Evolutionary conservation across 2,797 vertebrate genomes (phyloP), one percentile per base, ranked within the genome.

Genomic region (Rallus crepitans): DNA sequence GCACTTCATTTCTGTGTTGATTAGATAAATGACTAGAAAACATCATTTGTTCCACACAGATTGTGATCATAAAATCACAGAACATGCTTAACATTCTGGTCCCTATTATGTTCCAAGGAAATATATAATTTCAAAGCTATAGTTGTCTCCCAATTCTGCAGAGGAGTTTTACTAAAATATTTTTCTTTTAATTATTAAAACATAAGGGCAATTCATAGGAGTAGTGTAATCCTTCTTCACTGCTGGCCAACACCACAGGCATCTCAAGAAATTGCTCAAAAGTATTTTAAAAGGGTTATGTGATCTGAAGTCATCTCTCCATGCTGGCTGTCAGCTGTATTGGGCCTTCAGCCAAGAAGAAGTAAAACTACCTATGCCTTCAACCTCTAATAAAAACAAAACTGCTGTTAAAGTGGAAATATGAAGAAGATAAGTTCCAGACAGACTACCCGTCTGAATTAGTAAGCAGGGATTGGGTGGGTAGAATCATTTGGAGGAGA

Each of bases 101-200:
- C 3, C 6, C 9, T 82, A 2, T 53, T 57, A 57, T 1, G 0
- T 80, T 92, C 50, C 39, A 77, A 87, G 82, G 25, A 78, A 77
- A 71, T 64, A 66, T 2, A 39, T 77, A 1, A 63, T 85, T 92
- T 93, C 75, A 89, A 89, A 85, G 60, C 31, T 85, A 7, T 35
- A 56, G 20, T 42, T 84, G 28, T 79, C 45, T 89, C 89, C 75
- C 69, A 92, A 1, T 85, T 73, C 64, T 47, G 19, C 48, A 80
- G 28, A 73, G 33, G 30, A 60, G 4, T 84, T 82, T 89, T 82
- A 42, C 50, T 81, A 59, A 89, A 92, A 78, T 94, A 83, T 82
- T 93, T 94, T 93, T 90, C 15, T 95, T 95, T 69, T 84, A 40
- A 60, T 90, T 87, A 50, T 87, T 85, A 50, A 82, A 92, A 87